These are phyloP conservation scores for Diadegma fenestrale DNA, from an alignment of 2,888 invertebrate species.

Conservation along the genomic window DNA sequence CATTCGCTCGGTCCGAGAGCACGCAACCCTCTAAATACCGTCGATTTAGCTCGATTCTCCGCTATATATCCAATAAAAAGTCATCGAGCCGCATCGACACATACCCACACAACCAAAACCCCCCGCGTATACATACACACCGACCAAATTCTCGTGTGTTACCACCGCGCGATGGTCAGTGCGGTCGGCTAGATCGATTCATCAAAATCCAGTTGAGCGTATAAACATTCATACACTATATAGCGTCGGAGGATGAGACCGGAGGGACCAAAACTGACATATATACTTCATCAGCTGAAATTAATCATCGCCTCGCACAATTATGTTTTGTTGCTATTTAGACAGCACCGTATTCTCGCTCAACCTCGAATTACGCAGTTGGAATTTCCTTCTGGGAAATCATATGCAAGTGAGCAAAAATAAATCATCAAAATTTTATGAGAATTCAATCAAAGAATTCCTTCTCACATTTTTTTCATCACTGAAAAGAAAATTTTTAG, in stretches of 20 bases:
- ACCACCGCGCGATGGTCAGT: constrained; percentile 45
- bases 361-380: not conserved
- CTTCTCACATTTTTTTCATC: no score
- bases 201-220: constrained; percentile 63
- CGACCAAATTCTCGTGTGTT: constrained; percentile 6
- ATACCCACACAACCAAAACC: not conserved
- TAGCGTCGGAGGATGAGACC: constrained; percentile 14
- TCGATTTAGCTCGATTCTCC: constrained; percentile 65
- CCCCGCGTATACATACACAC: not conserved
- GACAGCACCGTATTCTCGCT: constrained; percentile 4
- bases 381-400: not conserved
- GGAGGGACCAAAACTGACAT: not conserved
- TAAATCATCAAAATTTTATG: no score
- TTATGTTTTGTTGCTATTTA: constrained; percentile 57
- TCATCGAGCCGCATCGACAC: constrained; percentile 64
- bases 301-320: constrained; percentile 61
- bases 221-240: constrained; percentile 64
- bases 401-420: no score
- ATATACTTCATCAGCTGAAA: constrained; percentile 40
- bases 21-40: constrained; percentile 75
- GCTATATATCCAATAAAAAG: constrained; percentile 64
- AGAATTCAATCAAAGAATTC: no score
- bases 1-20: constrained; percentile 62
- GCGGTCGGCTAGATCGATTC: constrained; percentile 67
- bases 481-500: no score